phyloP scores from a whole-genome alignment of 2,888 invertebrate species.

The Diadromus collaris region DNA sequence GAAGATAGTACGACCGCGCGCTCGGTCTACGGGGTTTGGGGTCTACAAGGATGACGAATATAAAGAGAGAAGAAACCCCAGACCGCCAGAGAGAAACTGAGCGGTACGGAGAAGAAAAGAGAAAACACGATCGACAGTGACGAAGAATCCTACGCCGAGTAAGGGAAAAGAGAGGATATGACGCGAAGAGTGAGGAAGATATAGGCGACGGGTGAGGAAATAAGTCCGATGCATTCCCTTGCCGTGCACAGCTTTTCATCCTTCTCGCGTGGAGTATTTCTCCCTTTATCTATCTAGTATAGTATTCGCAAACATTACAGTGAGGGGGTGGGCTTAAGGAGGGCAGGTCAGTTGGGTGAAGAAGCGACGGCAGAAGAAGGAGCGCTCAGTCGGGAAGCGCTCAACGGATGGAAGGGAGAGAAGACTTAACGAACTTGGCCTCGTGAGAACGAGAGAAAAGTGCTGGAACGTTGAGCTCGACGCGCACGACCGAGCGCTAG shows the following conservation, averaged over 20 bases:
- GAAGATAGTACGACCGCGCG: constrained; percentile 32
- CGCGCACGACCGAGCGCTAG: constrained; percentile 9
- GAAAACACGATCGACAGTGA: constrained; percentile 69
- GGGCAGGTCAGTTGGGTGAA: constrained; percentile 25
- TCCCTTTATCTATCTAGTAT: constrained; percentile 10
- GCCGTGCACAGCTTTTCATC: constrained; percentile 27
- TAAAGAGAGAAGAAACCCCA: constrained; percentile 51
- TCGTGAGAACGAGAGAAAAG: constrained; percentile 42
- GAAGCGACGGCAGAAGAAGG: constrained; percentile 41
- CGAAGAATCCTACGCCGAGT: constrained; percentile 67
- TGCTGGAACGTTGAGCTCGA: constrained; percentile 18
- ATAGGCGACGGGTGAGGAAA: constrained; percentile 10
- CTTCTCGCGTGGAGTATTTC: not conserved
- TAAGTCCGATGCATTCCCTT: constrained; percentile 13
- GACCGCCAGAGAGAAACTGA: constrained; percentile 49
- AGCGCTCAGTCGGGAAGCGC: constrained; percentile 24
- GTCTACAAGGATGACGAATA: constrained; percentile 7
- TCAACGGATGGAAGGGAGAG: constrained; percentile 30
- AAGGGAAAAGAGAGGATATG: constrained; percentile 57
- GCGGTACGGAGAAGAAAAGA: constrained; percentile 58
- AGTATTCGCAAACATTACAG: constrained; percentile 22
- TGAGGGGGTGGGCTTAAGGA: not conserved
- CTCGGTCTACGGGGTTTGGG: not conserved
- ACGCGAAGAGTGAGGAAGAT: constrained; percentile 36
- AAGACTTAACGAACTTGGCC: constrained; percentile 43